Base-by-base conservation (phyloP, 2,797 vertebrate genomes). In the Bucorvus abyssinicus region DNA sequence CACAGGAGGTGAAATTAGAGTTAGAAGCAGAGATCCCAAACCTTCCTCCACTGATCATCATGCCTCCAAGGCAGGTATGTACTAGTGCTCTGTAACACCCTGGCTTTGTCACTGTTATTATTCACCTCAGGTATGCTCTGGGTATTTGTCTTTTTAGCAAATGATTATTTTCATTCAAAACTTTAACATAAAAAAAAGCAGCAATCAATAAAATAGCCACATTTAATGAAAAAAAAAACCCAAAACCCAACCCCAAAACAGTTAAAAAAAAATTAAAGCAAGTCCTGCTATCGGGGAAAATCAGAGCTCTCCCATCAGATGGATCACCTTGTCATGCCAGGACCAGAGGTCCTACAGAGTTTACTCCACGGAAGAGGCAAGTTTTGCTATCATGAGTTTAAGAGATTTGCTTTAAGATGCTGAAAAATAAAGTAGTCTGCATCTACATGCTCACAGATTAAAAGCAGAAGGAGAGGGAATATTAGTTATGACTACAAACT, bases 81-180 rank as follows among this genome's bases (percentile, higher is more conserved):
- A 21, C 15, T 36, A 38, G 30, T 29, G 24, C 30, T 60, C 45
- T 2, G 2, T 64, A 45, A 36, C 12, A 27, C 0, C 0, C 16
- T 16, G 17, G 7, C 32, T 60, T 83, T 44, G 14, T 45, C 11
- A 19, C 24, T 80, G 59, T 64, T 59, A 21, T 42, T 59, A 27
- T 53, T 50, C 26, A n/a, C 23, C 34, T 89, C 42, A 75, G 22
- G 12, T 42, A 12, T 75, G 74, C 38, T 71, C 55, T 75, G 30
- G 5, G 6, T 42, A 64, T 86, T 86, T 75, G 19, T 29, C 24
- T 56, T 90, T 55, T 23, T 10, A 85, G 24, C 19, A 67, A 82
- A 50, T 21, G 3, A 8, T 3, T 64, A 18, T 18, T 64, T 71
- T 69, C 1, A 40, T 71, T 78, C 27, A 75, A 86, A 78, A 68